Base-by-base conservation (phyloP, 2,113 vertebrate species). In the Motacilla alba region DNA sequence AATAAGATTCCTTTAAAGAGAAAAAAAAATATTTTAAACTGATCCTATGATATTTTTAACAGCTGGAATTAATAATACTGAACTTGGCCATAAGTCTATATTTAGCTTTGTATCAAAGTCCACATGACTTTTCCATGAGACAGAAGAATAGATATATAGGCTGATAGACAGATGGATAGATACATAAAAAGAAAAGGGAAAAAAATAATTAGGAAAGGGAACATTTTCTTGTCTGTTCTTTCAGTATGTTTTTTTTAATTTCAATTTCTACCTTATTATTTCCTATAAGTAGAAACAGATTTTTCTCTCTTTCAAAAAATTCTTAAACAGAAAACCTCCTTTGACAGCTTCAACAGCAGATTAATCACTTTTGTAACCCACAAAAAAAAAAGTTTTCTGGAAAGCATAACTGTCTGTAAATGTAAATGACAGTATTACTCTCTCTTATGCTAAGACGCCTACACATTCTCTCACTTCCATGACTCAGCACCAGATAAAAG, bases 341-440 rank as follows among this genome's bases (percentile, higher is more conserved):
- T 62, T 95, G 95, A 97, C 97, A 97, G 93, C 96, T 98, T 96
- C 97, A 97, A 94, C 83, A 96, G 97, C 91, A 97, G 94, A 98
- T 97, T 97, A 97, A 97, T 98, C 97, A 96, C 96, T 98, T 97
- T 97, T 92, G 60, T 94, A 98, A 97, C 96, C 97, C 96, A 97
- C 94, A 97, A 75, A 93, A 91, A 79, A 84, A 86, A 90, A 97
- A 97, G 95, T 97, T 98, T 98, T 98, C 98, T 98, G 98, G 98
- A 98, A 98, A 98, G 98, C 97, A 97, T 98, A 98, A 93, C 95
- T 98, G 97, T 97, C 96, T 93, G 95, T 86, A 94, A 98, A 97
- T 97, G 97, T 97, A 97, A 97, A 97, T 97, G 98, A 94, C 97
- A 95, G 96, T 88, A 96, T 96, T 96, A 97, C 97, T 97, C 96